Conservation (phyloP, 2,888 invertebrate genomes). For the Catocala fraxini region DNA sequence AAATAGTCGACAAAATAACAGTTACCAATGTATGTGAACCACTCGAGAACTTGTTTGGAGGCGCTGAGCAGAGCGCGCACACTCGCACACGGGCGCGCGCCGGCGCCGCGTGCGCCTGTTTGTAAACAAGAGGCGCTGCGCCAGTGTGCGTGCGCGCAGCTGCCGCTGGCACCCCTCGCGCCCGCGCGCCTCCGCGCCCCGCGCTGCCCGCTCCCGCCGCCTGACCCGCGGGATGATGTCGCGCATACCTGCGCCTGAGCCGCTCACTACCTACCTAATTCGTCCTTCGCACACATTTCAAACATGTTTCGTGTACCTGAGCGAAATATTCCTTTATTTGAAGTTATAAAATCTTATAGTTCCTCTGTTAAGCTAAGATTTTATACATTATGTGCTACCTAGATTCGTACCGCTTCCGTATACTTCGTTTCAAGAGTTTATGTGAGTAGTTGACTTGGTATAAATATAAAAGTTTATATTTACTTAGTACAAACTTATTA, state of each 20-base stretch:
- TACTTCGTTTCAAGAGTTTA: no score
- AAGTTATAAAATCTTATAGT: background rate
- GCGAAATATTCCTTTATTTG: background rate
- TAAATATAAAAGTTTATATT: no score
- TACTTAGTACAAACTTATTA: no score
- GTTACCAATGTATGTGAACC: conserved; percentile 3
- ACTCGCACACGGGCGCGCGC: conserved; percentile 25
- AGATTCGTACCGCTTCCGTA: no score
- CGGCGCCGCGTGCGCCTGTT: conserved; percentile 41
- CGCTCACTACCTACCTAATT: conserved; percentile 15
- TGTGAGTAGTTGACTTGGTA: no score
- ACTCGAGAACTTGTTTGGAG: conserved; percentile 5
- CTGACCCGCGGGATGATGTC: conserved; percentile 23
- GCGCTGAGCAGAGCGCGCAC: conserved; percentile 12
- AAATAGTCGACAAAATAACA: background rate
- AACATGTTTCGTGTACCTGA: conserved; percentile 12
- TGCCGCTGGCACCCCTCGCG: conserved; percentile 45
- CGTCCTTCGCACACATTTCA: conserved; percentile 11
- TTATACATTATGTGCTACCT: no score
- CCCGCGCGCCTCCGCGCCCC: conserved; percentile 13
- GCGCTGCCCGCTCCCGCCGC: conserved; percentile 6
- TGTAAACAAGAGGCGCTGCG: conserved; percentile 49
- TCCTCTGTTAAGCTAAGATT: no score
- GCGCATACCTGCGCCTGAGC: conserved; percentile 34
- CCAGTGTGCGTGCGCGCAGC: conserved; percentile 67